These are phyloP conservation scores for Chymomyza caudatula DNA, from an alignment of 2,888 invertebrate species.

Conservation along the genomic window DNA sequence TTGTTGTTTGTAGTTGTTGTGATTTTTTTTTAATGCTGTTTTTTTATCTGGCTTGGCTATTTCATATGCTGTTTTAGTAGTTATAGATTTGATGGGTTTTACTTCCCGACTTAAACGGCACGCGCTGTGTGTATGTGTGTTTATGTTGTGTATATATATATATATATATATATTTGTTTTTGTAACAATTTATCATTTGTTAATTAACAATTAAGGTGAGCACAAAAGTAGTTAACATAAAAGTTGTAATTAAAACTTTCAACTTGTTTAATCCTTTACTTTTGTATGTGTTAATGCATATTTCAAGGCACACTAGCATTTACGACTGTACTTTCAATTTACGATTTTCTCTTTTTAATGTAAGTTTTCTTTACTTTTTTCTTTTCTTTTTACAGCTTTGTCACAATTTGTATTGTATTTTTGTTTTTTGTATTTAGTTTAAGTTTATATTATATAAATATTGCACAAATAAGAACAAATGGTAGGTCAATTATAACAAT, in stretches of 20 bases:
- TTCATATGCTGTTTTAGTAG: conserved; percentile 8
- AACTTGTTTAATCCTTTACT: conserved; percentile 33
- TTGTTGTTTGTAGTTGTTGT: conserved; percentile 32
- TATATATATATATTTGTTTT: neutral
- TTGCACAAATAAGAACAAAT: conserved; percentile 68
- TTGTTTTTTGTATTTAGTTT: conserved; percentile 33
- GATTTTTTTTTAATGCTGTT: no score
- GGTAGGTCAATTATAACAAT: conserved; percentile 59
- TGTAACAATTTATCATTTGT: no score
- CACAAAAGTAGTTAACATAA: conserved; percentile 28
- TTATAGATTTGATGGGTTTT: neutral
- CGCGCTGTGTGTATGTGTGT: neutral
- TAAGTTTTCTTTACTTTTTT: no score
- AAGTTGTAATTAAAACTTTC: conserved; percentile 31
- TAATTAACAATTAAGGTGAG: conserved; percentile 12
- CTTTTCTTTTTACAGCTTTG: conserved; percentile 36
- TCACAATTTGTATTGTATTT: conserved; percentile 44
- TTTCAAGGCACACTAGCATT: conserved; percentile 76
- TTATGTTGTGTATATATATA: neutral
- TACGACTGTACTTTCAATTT: conserved; percentile 64
- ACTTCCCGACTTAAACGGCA: neutral
- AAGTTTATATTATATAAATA: conserved; percentile 60
- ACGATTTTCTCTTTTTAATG: conserved; percentile 36
- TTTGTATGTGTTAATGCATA: conserved; percentile 57
- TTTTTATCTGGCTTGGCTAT: no score